Evolutionary conservation across 2,888 invertebrate genomes (phyloP), one percentile per base, ranked within the genome.

Genomic region (Pterostichus niger): DNA sequence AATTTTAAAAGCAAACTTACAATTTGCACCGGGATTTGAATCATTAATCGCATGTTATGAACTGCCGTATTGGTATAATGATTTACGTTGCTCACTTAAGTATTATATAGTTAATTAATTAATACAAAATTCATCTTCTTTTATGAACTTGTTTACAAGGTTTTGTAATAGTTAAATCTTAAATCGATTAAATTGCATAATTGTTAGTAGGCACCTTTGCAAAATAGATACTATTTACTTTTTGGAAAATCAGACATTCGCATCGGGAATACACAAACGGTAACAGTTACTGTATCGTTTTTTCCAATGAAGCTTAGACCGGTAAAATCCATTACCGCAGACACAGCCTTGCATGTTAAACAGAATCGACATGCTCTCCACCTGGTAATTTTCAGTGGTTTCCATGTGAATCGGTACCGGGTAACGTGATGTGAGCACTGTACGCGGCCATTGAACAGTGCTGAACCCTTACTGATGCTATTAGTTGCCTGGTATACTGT

Each of bases 261-360:
- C n/a, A 44, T 44, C 15, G 46, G 71, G 71, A 71, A 71, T 71
- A 71, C 71, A 49, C 44, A 71, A 71, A 17, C 44, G 15, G 68
- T 11, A 40, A 13, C 40, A 9, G 35, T 40, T 40, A 7, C 71
- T 17, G 71, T 46, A 40, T 71, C 71, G 71, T 71, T 71, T 3
- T 71, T 71, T 71, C 46, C 71, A 44, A 71, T 71, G 71, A 71
- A 44, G 71, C 46, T 59, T 17, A 46, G 71, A 46, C 71, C 44
- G 71, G 46, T 71, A 44, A 71, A 71, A 71, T 71, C 71, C 71
- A 71, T 71, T 71, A 71, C 71, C 71, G 46, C 13, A 15, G 13
- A 17, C 71, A 17, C 71, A 71, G 46, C 0, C 13, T 46, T 44
- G 71, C 44, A 71, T 71, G 71, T 71, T 71, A 71, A 71, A 71